Conservation (phyloP, 2,797 vertebrate species). For the Sebastes baramenuke region DNA sequence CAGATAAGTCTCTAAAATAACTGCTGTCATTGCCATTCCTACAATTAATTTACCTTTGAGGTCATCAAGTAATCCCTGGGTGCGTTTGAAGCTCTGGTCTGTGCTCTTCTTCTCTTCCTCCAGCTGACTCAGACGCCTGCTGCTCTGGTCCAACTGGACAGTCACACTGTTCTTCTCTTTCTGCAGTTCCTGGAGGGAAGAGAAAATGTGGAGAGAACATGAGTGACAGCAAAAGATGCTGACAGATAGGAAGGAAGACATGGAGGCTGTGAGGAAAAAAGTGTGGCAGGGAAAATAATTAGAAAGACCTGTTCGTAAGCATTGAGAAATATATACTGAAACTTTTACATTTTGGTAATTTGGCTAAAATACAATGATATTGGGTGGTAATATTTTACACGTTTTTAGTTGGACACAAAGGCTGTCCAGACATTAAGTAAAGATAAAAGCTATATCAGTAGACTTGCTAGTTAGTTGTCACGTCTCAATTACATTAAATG, state of each 20-base stretch:
- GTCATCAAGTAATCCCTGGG: slow-evolving; percentile 84
- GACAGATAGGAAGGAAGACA: not conserved
- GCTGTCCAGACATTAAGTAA: not conserved
- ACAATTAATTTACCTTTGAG: slow-evolving; percentile 81
- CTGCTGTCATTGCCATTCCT: not conserved
- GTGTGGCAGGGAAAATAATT: not conserved
- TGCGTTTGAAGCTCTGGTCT: slow-evolving; percentile 83
- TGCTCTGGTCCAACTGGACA: slow-evolving; percentile 84
- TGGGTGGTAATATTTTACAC: too few species aligned
- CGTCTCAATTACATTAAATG: not conserved
- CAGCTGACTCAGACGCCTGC: slow-evolving; percentile 78
- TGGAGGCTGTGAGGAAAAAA: not conserved
- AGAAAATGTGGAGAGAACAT: not conserved
- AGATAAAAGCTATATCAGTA: not conserved
- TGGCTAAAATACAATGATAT: not conserved
- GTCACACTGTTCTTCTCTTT: slow-evolving; percentile 80
- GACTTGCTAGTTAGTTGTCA: not conserved
- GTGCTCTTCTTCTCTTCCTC: slow-evolving; percentile 84
- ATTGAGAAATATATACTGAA: not conserved
- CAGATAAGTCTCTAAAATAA: not conserved
- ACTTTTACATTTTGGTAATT: not conserved
- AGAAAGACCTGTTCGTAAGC: fast-evolving
- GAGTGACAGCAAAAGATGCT: not conserved
- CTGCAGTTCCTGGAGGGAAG: slow-evolving; percentile 83
- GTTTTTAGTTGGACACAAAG: not conserved